Base-by-base conservation (phyloP, 2,113 vertebrate genomes). In the Ammodytes dubius region DNA sequence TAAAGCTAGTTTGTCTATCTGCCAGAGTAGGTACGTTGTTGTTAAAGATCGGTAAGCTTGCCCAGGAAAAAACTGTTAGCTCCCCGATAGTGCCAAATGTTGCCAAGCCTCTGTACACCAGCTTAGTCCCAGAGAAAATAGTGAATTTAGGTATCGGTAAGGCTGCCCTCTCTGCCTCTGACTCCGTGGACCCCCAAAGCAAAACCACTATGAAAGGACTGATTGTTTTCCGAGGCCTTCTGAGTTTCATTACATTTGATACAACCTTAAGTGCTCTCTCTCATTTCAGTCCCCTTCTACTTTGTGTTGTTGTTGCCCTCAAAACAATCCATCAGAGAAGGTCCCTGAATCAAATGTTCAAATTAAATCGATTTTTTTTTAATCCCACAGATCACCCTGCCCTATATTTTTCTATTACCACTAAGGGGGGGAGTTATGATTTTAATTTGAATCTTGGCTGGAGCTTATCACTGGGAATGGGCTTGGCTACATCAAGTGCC, bases 241-340 rank as follows among this genome's bases (percentile, higher is more conserved):
- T 68, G 74, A 84, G 83, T 92, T 94, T 88, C 76, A 79, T 79
- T 91, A 40, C 88, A 88, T 86, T 75, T 90, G 83, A 90, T 81
- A 86, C 27, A 2, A 27, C 27, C 27, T 27, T 27, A 27, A 27
- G 27, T 66, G 12, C 75, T 47, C 72, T 85, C 89, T 91, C 87
- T 83, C 17, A 39, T 91, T 91, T 91, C 89, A 90, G 77, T 4
- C 37, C 45, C 40, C 39, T 7, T 74, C n/a, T 12, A 12, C 43
- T 45, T 68, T 58, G 79, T 79, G 59, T 87, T 82, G 80, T 85
- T 85, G 81, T 72, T 58, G 64, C 53, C 14, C 35, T 61, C 70
- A 86, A 75, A 65, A 13, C 49, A 58, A 43, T 81, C 69, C 61
- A 70, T 79, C 61, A 85, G 65, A 56, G 79, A 74, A 64, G 35